Percentiles rank a stretch among this genome's conserved stretches.
Conservation (phyloP, 2,113 vertebrate genomes). For the Maylandia zebra region DNA sequence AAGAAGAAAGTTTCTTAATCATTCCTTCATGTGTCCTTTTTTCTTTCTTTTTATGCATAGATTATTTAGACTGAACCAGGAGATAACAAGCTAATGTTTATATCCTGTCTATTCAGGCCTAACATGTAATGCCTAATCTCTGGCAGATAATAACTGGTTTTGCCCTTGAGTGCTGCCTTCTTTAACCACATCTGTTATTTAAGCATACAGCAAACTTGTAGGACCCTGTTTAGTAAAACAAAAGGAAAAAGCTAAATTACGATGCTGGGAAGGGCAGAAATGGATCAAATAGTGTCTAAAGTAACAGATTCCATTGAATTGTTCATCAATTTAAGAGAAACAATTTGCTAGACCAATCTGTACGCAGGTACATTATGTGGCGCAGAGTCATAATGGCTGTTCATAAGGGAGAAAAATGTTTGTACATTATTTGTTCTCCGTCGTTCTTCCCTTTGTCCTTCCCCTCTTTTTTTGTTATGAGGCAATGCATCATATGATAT, state of each 20-base stretch:
- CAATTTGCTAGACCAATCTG: background rate
- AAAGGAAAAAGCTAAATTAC: background rate
- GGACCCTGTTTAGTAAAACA: background rate
- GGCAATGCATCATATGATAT: slow-evolving; percentile 30
- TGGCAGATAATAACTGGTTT: background rate
- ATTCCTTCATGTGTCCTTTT: background rate
- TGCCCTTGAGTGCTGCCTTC: background rate
- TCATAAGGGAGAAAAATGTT: background rate
- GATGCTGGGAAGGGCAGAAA: background rate
- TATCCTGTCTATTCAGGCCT: background rate
- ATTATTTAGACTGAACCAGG: background rate
- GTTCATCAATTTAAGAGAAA: background rate
- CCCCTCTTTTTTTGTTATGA: slow-evolving; percentile 10
- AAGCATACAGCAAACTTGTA: background rate
- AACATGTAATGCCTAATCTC: background rate
- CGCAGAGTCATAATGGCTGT: background rate
- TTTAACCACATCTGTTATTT: background rate
- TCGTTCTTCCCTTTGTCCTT: background rate
- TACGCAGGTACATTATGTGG: background rate
- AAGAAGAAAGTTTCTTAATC: background rate
- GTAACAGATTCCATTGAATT: background rate
- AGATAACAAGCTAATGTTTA: background rate
- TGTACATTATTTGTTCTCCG: background rate
- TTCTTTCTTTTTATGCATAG: background rate
- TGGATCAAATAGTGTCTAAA: background rate